Percentiles rank a stretch among this genome's conserved stretches.
These are phyloP conservation scores for Porphyrio hochstetteri DNA, from an alignment of 2,113 vertebrate species.

Conservation along the genomic window DNA sequence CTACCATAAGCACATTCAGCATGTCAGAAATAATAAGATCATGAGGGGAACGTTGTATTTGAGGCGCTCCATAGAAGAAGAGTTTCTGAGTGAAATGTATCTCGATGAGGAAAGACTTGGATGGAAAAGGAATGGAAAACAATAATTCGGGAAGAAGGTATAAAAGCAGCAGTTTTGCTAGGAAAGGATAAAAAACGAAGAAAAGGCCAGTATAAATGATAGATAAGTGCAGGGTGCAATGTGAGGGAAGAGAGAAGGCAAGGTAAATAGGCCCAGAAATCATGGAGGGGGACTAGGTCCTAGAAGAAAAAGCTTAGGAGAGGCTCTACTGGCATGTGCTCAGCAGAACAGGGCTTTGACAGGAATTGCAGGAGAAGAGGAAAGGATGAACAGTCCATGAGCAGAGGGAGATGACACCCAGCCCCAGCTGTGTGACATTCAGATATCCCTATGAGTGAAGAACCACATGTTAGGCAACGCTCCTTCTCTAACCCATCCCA, in stretches of 20 bases:
- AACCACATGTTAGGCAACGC: neutral
- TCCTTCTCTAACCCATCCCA: neutral
- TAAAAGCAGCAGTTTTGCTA: neutral
- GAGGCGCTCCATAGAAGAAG: neutral
- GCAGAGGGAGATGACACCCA: neutral
- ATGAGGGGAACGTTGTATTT: neutral
- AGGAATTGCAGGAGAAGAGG: neutral
- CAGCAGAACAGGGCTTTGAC: neutral
- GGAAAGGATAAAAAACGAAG: neutral
- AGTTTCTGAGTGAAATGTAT: neutral
- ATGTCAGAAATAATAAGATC: neutral
- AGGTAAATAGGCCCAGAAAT: neutral
- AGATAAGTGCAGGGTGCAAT: neutral
- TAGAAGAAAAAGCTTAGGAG: neutral
- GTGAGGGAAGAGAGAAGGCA: neutral
- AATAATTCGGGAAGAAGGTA: neutral
- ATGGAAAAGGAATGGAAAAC: neutral
- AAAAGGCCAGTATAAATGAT: neutral
- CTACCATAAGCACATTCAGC: neutral
- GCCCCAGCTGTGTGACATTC: neutral
- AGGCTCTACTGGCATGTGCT: neutral
- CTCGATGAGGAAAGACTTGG: neutral
- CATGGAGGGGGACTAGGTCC: fast-evolving
- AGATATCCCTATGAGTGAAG: neutral
- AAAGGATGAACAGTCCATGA: neutral